A percentile compares a stretch with the other conserved stretches of the same genome.
Evolutionary conservation across 2,888 invertebrate species (phyloP).

Genomic region (Stratiomys singularior): DNA sequence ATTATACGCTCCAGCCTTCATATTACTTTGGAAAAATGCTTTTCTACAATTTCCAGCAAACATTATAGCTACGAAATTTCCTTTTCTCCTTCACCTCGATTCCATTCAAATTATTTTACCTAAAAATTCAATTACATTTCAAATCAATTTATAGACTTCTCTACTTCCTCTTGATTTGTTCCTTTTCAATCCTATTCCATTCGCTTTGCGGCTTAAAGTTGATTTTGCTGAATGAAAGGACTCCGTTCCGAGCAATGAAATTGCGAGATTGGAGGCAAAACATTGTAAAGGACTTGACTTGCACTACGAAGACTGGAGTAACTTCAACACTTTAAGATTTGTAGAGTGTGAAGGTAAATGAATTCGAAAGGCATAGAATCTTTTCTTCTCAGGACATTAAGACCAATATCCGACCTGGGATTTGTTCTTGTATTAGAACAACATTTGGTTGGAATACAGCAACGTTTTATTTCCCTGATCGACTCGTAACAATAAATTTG

Average conservation of each 20-base stretch:
- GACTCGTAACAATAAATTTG: too few relatives aligned
- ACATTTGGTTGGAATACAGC: too few relatives aligned
- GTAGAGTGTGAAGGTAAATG: neutral
- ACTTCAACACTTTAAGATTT: neutral
- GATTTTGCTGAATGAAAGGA: constrained; percentile 9
- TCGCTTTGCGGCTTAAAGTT: constrained; percentile 13
- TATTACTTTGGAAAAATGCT: neutral
- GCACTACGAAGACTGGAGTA: neutral
- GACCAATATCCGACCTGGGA: too few relatives aligned
- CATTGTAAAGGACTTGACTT: neutral
- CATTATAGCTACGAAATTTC: neutral
- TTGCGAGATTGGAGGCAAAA: neutral
- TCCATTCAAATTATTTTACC: constrained; percentile 22
- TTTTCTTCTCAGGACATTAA: too few relatives aligned
- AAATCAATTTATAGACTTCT: constrained; percentile 30
- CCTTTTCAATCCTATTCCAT: neutral
- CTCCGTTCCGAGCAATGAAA: too few relatives aligned
- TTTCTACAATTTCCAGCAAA: neutral
- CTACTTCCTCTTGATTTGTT: neutral
- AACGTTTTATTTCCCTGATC: too few relatives aligned
- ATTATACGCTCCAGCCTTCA: constrained; percentile 1
- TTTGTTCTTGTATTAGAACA: too few relatives aligned
- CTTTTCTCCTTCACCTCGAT: neutral
- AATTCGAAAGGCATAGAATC: neutral
- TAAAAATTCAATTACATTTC: constrained; percentile 23